Conservation (phyloP, 2,113 vertebrate species). For the Taurulus bubalis region DNA sequence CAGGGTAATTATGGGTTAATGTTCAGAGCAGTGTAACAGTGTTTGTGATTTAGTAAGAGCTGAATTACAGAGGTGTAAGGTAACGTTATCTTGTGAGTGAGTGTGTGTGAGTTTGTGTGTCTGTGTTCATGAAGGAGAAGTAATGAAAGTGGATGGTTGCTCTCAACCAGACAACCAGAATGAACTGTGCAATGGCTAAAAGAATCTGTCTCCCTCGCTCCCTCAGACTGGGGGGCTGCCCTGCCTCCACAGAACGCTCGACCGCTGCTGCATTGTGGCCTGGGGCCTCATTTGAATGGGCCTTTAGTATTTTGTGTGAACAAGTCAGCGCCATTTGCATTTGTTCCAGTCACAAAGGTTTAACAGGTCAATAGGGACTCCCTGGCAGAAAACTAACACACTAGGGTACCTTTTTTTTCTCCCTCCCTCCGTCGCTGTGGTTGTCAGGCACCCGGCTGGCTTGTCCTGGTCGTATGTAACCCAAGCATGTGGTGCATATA, state of each 20-base stretch:
- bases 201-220: slow-evolving; percentile 73
- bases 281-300: slow-evolving; percentile 89
- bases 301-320: slow-evolving; percentile 90
- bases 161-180: slow-evolving; percentile 64
- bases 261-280: slow-evolving; percentile 89
- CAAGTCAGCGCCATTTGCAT: slow-evolving; percentile 96
- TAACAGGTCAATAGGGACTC: slow-evolving; percentile 93
- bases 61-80: slow-evolving; percentile 57
- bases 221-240: slow-evolving; percentile 75
- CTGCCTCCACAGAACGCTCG: slow-evolving; percentile 75
- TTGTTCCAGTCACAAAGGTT: slow-evolving; percentile 97
- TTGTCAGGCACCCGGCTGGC: slow-evolving; percentile 69
- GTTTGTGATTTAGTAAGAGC: slow-evolving; percentile 34
- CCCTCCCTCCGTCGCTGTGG: slow-evolving; percentile 61
- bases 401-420: slow-evolving; percentile 67
- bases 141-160: slow-evolving; percentile 61
- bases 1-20: slow-evolving; percentile 55
- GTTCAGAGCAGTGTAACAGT: slow-evolving; percentile 48
- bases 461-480: slow-evolving; percentile 54
- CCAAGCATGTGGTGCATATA: slow-evolving; percentile 59
- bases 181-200: slow-evolving; percentile 63
- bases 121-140: slow-evolving; percentile 48
- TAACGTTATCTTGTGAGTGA: slow-evolving; percentile 40
- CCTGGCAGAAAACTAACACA: slow-evolving; percentile 85
- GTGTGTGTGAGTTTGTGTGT: slow-evolving; percentile 36